Percentiles rank a stretch among this genome's conserved stretches.
Evolutionary conservation across 2,888 invertebrate species (phyloP).

Genomic region (Eilema griseolum): DNA sequence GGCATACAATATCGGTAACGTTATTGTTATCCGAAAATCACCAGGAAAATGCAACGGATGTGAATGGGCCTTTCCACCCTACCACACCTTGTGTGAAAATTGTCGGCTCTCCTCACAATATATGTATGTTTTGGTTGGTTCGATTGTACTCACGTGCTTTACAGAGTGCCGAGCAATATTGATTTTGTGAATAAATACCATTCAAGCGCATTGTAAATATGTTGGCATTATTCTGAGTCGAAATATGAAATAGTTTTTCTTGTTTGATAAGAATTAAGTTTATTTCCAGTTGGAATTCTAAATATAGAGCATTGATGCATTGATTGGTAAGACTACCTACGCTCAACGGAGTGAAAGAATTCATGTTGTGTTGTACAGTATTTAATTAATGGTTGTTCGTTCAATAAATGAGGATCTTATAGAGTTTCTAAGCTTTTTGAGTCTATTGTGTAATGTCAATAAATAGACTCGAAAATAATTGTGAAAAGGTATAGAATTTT

Average conservation of each 20-base stretch:
- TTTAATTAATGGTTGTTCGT: background rate
- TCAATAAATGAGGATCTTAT: background rate
- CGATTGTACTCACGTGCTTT: conserved; percentile 27
- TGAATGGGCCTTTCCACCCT: conserved; percentile 23
- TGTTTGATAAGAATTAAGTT: conserved; percentile 18
- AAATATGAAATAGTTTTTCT: conserved; percentile 28
- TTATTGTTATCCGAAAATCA: conserved; percentile 1
- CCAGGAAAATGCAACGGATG: background rate
- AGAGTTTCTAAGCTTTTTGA: background rate
- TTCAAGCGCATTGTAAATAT: conserved; percentile 42
- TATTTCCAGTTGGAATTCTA: background rate
- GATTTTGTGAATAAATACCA: conserved; percentile 46
- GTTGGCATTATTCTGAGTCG: conserved; percentile 20
- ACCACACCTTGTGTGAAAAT: conserved; percentile 25
- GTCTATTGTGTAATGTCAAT: background rate
- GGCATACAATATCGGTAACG: background rate
- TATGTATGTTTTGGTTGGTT: conserved; percentile 28
- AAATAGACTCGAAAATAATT: background rate
- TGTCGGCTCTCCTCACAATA: conserved; percentile 37
- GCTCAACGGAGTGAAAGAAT: no score
- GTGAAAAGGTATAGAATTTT: background rate
- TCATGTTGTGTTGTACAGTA: background rate
- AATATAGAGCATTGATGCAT: no score
- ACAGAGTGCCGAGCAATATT: conserved; percentile 29
- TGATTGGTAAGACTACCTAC: no score